phyloP scores from a whole-genome alignment of 2,888 invertebrate species.

The Limenitis arthemis region DNA sequence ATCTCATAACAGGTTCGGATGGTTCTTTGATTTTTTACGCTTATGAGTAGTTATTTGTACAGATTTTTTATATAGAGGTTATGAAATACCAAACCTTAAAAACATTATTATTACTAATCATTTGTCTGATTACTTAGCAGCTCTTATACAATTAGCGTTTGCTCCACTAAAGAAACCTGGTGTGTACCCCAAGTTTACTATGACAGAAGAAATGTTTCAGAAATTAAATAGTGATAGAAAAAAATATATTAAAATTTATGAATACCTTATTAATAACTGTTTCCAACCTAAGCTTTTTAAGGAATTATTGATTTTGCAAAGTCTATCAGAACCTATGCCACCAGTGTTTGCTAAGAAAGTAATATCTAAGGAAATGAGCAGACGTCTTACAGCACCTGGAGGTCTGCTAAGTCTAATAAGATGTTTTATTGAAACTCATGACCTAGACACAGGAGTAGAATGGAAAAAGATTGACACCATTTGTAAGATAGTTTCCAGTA shows the following conservation, averaged over 20 bases:
- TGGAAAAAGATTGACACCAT: conserved; percentile 80
- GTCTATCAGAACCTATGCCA: conserved; percentile 55
- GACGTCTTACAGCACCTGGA: conserved; percentile 69
- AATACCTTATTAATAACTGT: conserved; percentile 65
- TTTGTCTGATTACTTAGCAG: conserved; percentile 75
- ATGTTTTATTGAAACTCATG: conserved; percentile 74
- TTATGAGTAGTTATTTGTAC: conserved; percentile 71
- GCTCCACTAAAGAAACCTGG: conserved; percentile 76
- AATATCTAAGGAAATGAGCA: conserved; percentile 73
- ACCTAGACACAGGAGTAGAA: conserved; percentile 69
- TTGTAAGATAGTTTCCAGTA: conserved; percentile 74
- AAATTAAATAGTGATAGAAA: conserved; percentile 63
- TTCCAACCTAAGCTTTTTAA: conserved; percentile 76
- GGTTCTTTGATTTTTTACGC: conserved; percentile 77
- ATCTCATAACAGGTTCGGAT: conserved; percentile 75
- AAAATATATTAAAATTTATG: conserved; percentile 63
- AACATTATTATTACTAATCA: conserved; percentile 70
- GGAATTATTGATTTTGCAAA: conserved; percentile 78
- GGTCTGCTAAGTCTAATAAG: conserved; percentile 76
- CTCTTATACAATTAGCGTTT: conserved; percentile 78
- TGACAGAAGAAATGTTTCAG: conserved; percentile 71
- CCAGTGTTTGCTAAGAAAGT: conserved; percentile 76
- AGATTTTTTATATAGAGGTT: conserved; percentile 60
- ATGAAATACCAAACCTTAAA: conserved; percentile 65
- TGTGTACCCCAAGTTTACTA: conserved; percentile 48